phyloP scores from a whole-genome alignment of 2,888 invertebrate species.

The Thyatira batis region DNA sequence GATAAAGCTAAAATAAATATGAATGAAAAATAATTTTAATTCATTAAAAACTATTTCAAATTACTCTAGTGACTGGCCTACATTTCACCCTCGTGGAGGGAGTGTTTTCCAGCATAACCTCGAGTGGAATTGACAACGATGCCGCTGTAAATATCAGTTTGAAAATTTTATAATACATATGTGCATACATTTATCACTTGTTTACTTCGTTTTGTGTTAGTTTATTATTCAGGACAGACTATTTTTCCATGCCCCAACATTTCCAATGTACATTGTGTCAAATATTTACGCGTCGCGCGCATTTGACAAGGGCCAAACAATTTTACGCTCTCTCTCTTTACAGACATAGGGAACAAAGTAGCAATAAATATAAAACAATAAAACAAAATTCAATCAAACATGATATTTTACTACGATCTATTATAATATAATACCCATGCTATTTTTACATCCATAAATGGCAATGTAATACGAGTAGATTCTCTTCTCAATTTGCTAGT shows the following conservation, averaged over 20 bases:
- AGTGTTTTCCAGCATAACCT: background rate
- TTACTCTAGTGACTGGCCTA: background rate
- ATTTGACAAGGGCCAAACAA: slow-evolving; percentile 59
- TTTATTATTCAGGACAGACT: slow-evolving; percentile 4
- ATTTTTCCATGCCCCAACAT: slow-evolving; percentile 27
- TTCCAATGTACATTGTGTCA: slow-evolving; percentile 43
- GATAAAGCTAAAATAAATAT: background rate
- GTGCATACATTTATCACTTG: background rate
- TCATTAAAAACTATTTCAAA: background rate
- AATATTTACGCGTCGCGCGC: slow-evolving; percentile 51
- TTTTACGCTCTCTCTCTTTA: slow-evolving; percentile 43
- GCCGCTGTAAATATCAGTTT: background rate
- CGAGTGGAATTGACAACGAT: background rate
- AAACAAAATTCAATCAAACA: too few relatives aligned
- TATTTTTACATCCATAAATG: too few relatives aligned
- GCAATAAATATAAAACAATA: slow-evolving; percentile 41
- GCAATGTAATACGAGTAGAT: too few relatives aligned
- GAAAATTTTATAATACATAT: background rate
- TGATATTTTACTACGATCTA: too few relatives aligned
- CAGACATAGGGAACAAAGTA: slow-evolving; percentile 39
- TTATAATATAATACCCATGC: too few relatives aligned
- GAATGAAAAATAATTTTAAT: background rate
- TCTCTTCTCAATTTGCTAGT: too few relatives aligned
- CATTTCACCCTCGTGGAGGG: background rate
- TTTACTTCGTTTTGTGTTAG: background rate